Conservation (phyloP, 2,888 invertebrate genomes). For the Dinocampus coccinellae region DNA sequence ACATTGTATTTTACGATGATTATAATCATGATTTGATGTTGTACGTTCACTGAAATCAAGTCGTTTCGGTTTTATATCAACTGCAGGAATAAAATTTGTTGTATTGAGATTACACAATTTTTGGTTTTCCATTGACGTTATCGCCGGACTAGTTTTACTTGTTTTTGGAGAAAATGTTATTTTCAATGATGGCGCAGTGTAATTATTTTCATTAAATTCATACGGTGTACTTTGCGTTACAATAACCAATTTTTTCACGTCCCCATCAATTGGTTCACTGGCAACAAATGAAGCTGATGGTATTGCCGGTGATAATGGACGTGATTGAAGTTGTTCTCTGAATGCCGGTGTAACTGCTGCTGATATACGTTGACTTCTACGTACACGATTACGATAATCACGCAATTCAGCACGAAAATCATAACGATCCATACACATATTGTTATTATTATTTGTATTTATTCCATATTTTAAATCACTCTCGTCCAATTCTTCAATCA, state of each 20-base stretch:
- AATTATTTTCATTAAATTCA: constrained; percentile 28
- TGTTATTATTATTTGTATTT: background rate
- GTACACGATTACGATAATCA: constrained; percentile 34
- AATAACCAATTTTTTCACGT: constrained; percentile 57
- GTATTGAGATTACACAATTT: constrained; percentile 54
- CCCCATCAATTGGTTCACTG: constrained; percentile 51
- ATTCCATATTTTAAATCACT: background rate
- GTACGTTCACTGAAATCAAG: constrained; percentile 60
- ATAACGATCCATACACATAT: constrained; percentile 15
- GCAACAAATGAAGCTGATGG: constrained; percentile 55
- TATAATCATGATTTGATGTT: constrained; percentile 30
- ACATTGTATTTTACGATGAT: constrained; percentile 49
- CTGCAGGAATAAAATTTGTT: constrained; percentile 40
- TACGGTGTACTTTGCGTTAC: constrained; percentile 56
- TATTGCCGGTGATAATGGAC: constrained; percentile 55
- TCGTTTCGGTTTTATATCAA: constrained; percentile 60
- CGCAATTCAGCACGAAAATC: constrained; percentile 37
- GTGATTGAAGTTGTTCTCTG: constrained; percentile 50
- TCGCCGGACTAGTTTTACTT: constrained; percentile 46
- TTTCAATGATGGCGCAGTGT: constrained; percentile 9
- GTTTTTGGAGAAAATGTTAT: constrained; percentile 49
- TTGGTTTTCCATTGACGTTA: constrained; percentile 49
- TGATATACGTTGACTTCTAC: constrained; percentile 39
- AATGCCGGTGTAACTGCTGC: constrained; percentile 53
- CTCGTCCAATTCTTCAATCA: constrained; percentile 41